Percentiles rank a stretch among this genome's conserved stretches.
Evolutionary conservation across 2,888 invertebrate genomes (phyloP).

Genomic region (Scaptodrosophila latifasciaeformis): DNA sequence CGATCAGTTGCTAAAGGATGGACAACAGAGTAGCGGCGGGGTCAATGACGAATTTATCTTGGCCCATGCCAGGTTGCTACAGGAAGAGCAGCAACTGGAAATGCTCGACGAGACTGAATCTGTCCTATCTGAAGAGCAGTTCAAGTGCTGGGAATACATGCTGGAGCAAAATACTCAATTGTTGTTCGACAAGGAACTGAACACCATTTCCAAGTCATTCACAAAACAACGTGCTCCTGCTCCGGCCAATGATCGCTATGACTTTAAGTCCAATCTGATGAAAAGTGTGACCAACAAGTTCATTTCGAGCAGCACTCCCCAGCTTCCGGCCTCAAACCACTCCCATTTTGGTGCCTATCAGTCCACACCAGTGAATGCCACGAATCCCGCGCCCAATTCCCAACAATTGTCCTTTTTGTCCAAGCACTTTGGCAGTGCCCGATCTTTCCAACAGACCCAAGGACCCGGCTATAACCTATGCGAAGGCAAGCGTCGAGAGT

Average conservation of each 20-base stretch:
- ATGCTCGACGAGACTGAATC: constrained; percentile 78
- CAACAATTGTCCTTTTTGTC: constrained; percentile 78
- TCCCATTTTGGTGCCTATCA: constrained; percentile 21
- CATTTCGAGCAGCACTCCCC: constrained; percentile 84
- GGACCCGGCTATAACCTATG: constrained; percentile 66
- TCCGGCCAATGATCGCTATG: constrained; percentile 45
- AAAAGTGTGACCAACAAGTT: constrained; percentile 75
- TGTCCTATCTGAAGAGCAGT: constrained; percentile 87
- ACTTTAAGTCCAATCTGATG: constrained; percentile 65
- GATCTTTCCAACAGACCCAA: constrained; percentile 84
- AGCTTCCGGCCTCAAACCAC: constrained; percentile 71
- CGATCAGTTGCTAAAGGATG: constrained; percentile 77
- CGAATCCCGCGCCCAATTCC: constrained; percentile 5
- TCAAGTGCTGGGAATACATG: constrained; percentile 96
- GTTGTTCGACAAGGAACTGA: constrained; percentile 90
- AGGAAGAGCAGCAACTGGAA: constrained; percentile 77
- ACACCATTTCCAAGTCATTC: constrained; percentile 82
- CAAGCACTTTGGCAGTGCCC: constrained; percentile 86
- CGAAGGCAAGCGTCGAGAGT: constrained; percentile 55
- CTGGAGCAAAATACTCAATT: constrained; percentile 92
- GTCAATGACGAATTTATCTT: constrained; percentile 73
- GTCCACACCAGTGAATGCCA: background rate
- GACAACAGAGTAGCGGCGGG: constrained; percentile 46
- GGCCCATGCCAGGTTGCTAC: constrained; percentile 75
- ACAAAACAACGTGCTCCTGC: constrained; percentile 71